phyloP scores from a whole-genome alignment of 2,113 vertebrate genomes.

The Zingel zingel region DNA sequence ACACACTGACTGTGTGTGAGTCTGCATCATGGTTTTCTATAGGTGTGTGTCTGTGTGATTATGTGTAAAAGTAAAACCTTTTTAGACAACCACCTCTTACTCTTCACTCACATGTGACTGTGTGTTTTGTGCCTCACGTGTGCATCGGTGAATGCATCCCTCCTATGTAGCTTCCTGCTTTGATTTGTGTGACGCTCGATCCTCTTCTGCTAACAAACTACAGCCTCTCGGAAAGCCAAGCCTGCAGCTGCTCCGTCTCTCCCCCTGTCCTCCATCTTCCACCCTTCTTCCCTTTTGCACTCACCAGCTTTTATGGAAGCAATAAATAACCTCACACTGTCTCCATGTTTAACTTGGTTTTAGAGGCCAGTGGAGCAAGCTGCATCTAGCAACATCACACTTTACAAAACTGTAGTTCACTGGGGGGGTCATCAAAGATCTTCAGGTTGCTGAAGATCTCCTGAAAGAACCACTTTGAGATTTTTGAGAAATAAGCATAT shows the following conservation, averaged over 20 bases:
- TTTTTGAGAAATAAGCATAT: not conserved
- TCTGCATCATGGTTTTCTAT: not conserved
- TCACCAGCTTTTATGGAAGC: conserved; percentile 72
- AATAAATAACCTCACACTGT: conserved; percentile 72
- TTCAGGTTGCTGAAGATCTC: not conserved
- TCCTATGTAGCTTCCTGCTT: conserved; percentile 42
- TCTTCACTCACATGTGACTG: conserved; percentile 15
- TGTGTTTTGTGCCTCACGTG: conserved; percentile 12
- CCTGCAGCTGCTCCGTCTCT: conserved; percentile 69
- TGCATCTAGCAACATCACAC: conserved; percentile 41
- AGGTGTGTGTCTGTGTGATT: conserved; percentile 18
- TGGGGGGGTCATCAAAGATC: conserved; percentile 29
- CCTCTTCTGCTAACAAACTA: conserved; percentile 71
- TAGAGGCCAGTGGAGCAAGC: conserved; percentile 52
- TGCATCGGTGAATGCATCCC: conserved; percentile 15
- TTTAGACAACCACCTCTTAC: conserved; percentile 3
- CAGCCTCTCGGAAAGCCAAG: conserved; percentile 52
- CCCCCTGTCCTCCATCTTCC: conserved; percentile 62
- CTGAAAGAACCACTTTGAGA: not conserved
- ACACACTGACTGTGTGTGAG: not conserved
- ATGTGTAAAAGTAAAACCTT: conserved; percentile 32
- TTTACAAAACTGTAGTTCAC: conserved; percentile 40
- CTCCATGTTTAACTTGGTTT: conserved; percentile 76
- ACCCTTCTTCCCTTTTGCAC: conserved; percentile 42
- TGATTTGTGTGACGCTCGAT: conserved; percentile 69